Conservation (phyloP, 2,888 invertebrate genomes). For the Harmothoe impar region DNA sequence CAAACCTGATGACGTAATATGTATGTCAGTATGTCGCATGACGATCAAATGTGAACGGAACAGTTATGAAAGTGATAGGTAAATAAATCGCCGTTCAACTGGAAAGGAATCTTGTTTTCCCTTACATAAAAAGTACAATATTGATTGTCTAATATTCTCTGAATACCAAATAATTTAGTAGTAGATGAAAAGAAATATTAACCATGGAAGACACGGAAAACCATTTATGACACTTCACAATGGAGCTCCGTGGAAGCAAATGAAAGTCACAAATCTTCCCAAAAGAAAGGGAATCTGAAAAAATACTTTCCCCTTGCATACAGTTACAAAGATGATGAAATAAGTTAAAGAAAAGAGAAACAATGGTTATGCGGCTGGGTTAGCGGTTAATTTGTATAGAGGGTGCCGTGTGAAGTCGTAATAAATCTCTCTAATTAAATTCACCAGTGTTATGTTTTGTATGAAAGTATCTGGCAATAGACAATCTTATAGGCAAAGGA, state of each 20-base stretch:
- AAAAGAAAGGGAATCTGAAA: background rate
- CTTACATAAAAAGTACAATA: background rate
- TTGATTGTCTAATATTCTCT: background rate
- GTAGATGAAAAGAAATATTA: background rate
- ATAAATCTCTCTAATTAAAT: slow-evolving; percentile 3
- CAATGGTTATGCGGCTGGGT: background rate
- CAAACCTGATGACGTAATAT: slow-evolving; percentile 24
- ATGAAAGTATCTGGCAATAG: too few relatives aligned
- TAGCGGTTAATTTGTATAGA: background rate
- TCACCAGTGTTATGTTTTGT: background rate
- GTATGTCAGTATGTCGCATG: background rate
- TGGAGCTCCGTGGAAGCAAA: slow-evolving; percentile 41
- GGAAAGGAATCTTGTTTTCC: slow-evolving; percentile 18
- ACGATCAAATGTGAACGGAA: slow-evolving; percentile 52
- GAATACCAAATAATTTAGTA: too few relatives aligned
- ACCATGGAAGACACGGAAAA: slow-evolving; percentile 31
- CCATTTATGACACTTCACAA: slow-evolving; percentile 42
- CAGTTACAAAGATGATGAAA: too few relatives aligned
- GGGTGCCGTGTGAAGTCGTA: background rate
- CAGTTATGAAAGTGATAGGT: slow-evolving; percentile 56
- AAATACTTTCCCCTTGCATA: background rate
- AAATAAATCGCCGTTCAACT: slow-evolving; percentile 47
- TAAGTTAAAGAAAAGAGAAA: background rate
- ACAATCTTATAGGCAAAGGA: too few relatives aligned
- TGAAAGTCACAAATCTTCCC: background rate